Evolutionary conservation across 2,888 invertebrate genomes (phyloP).

Genomic region (Portevinia maculata): DNA sequence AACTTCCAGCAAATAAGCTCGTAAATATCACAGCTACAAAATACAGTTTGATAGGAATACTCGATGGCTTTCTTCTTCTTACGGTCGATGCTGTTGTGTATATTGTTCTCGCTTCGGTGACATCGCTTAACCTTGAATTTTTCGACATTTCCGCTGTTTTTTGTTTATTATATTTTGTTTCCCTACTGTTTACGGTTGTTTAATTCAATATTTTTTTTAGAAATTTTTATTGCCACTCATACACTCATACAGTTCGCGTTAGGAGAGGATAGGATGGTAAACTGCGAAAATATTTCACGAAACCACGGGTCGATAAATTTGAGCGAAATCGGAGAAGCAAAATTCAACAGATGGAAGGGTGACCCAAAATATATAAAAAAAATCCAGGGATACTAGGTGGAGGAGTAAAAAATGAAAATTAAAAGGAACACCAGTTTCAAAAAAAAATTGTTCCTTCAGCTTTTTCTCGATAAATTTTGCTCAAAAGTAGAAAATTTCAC

Average conservation of each 20-base stretch:
- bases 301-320: conserved; percentile 57
- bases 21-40: conserved; percentile 77
- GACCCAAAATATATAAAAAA: conserved; percentile 22
- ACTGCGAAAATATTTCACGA: conserved; percentile 35
- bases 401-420: conserved; percentile 17
- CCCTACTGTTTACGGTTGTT: conserved; percentile 8
- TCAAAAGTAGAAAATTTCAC: conserved; percentile 16
- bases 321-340: conserved; percentile 3
- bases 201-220: conserved; percentile 14
- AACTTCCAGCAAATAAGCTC: conserved; percentile 76
- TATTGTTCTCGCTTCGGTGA: conserved; percentile 10
- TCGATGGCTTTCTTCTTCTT: conserved; percentile 36
- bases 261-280: conserved; percentile 10
- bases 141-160: conserved; percentile 52
- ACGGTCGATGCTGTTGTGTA: conserved; percentile 25
- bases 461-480: neutral
- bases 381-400: conserved; percentile 12
- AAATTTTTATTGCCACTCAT: conserved; percentile 43
- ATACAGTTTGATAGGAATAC: conserved; percentile 60
- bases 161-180: conserved; percentile 1
- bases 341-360: conserved; percentile 2
- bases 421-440: neutral
- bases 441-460: neutral
- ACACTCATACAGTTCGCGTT: conserved; percentile 41
- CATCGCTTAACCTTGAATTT: conserved; percentile 56